A percentile compares a stretch with the other conserved stretches of the same genome.
phyloP scores from a whole-genome alignment of 2,888 invertebrate species.

The Sepioteuthis lessoniana region DNA sequence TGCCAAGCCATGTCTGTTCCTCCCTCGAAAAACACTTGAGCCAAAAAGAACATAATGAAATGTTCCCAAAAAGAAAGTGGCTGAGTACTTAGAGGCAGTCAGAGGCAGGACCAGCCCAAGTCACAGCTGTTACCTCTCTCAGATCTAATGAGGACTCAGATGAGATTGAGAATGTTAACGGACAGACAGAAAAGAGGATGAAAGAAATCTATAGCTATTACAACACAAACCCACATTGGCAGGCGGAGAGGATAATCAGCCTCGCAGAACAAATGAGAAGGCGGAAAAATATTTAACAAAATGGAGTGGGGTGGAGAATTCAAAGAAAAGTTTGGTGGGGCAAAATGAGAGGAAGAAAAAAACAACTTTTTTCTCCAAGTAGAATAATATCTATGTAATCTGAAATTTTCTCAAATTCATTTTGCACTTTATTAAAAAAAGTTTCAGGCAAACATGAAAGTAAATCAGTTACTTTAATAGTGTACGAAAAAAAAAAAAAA shows the following conservation, averaged over 20 bases:
- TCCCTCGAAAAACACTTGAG: background rate
- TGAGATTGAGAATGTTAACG: slow-evolving; percentile 33
- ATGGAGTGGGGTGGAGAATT: background rate
- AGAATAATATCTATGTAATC: slow-evolving; percentile 33
- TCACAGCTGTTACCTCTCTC: slow-evolving; percentile 33
- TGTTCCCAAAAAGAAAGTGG: background rate
- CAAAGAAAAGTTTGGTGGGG: slow-evolving; percentile 33
- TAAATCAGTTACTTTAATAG: background rate
- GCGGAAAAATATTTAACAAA: slow-evolving; percentile 23
- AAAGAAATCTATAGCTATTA: slow-evolving; percentile 33
- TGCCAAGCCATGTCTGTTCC: background rate
- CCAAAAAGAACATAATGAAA: slow-evolving; percentile 19
- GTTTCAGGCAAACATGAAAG: slow-evolving; percentile 18
- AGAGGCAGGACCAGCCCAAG: background rate
- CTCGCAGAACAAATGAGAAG: slow-evolving; percentile 33
- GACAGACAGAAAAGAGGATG: slow-evolving; percentile 6
- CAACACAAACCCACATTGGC: slow-evolving; percentile 20
- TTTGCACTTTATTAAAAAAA: slow-evolving; percentile 13
- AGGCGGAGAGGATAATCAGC: slow-evolving; percentile 33
- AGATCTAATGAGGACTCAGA: slow-evolving; percentile 33
- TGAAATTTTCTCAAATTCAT: slow-evolving; percentile 33
- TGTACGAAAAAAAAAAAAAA: background rate
- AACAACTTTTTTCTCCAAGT: background rate
- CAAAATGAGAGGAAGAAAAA: background rate
- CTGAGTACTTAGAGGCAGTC: background rate